A percentile compares a stretch with the other conserved stretches of the same genome.
Conservation (phyloP, 2,113 vertebrate genomes). For the Glaucomys volans region DNA sequence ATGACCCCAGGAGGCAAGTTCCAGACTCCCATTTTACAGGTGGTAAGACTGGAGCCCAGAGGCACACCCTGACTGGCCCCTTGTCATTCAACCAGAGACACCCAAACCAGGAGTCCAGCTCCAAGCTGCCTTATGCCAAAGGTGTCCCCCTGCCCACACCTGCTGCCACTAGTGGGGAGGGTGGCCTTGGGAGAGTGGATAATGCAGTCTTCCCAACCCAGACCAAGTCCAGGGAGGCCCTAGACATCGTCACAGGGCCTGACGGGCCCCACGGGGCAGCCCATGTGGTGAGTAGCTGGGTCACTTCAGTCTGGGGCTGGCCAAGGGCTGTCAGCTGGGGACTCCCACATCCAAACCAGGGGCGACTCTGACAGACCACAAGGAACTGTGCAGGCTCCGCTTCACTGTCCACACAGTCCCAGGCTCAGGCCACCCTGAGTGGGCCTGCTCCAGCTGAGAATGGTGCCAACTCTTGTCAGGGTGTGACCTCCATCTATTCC, state of each 20-base stretch:
- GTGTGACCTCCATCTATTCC: neutral
- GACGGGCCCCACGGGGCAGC: too few species aligned
- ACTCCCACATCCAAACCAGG: neutral
- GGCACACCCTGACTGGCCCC: neutral
- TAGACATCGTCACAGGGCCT: neutral
- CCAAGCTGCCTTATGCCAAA: neutral
- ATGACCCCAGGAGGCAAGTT: neutral
- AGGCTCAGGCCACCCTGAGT: neutral
- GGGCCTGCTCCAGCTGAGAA: neutral
- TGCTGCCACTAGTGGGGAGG: neutral
- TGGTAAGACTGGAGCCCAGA: neutral
- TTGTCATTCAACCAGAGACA: neutral
- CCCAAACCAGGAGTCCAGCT: neutral
- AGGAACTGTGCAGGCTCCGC: too few species aligned
- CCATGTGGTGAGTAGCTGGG: neutral
- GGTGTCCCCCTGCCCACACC: neutral
- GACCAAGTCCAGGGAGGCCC: neutral
- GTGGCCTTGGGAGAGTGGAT: neutral
- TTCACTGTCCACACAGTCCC: rapidly evolving
- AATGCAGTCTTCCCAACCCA: neutral
- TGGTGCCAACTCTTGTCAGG: too few species aligned
- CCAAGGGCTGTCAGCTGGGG: neutral
- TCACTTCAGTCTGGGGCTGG: rapidly evolving
- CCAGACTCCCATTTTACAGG: neutral
- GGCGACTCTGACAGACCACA: neutral